A percentile compares a stretch with the other conserved stretches of the same genome.
These are phyloP conservation scores for Chalcis sispes DNA, from an alignment of 2,888 invertebrate genomes.

Conservation along the genomic window DNA sequence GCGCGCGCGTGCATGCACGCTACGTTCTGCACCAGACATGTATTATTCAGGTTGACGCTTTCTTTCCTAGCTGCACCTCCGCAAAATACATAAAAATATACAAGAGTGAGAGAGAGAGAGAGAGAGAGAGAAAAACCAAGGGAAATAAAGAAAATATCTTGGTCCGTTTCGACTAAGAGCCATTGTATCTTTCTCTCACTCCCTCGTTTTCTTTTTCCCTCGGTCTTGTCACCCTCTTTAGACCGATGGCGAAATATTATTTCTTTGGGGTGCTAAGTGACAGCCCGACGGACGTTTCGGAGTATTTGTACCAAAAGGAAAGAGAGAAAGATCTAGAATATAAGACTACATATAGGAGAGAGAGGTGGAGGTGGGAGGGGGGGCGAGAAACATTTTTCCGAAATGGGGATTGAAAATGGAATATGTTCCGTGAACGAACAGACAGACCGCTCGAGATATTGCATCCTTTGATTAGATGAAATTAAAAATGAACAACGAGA, in stretches of 20 bases:
- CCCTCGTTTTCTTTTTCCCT: not conserved
- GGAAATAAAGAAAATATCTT: no score
- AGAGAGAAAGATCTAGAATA: not conserved
- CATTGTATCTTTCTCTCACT: not conserved
- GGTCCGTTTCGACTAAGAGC: not conserved
- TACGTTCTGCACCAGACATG: conserved; percentile 69
- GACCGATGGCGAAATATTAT: conserved; percentile 67
- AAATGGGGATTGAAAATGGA: no score
- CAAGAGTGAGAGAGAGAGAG: conserved; percentile 8
- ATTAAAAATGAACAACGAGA: conserved; percentile 30
- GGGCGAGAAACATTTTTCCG: not conserved
- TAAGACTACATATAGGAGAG: no score
- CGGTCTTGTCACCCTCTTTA: conserved; percentile 1
- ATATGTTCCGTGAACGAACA: no score
- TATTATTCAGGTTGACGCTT: conserved; percentile 73
- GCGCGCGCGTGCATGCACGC: conserved; percentile 53
- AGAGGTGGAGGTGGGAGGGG: no score
- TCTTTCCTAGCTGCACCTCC: not conserved
- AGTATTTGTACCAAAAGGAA: conserved; percentile 62
- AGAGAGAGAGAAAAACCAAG: not conserved
- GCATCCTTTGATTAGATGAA: conserved; percentile 38
- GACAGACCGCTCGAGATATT: no score
- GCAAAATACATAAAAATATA: not conserved
- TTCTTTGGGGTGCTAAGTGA: conserved; percentile 70
- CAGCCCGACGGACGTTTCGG: conserved; percentile 68